Base-by-base conservation (phyloP, 1,140 invertebrate genomes). In the Apocrypta bakeri region DNA sequence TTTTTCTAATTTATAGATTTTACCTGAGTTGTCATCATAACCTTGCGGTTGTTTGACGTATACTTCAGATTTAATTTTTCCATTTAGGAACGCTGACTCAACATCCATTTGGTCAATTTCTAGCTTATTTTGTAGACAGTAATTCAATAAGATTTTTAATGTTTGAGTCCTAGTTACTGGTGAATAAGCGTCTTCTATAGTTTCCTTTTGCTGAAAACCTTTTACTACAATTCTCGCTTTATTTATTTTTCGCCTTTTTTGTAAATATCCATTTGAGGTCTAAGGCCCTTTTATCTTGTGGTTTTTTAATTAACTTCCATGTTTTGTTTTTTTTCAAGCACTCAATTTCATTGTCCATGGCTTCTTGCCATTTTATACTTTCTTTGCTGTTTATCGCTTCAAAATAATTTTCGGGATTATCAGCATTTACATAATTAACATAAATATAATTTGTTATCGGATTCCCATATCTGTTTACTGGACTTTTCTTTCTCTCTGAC, bases 171-270 rank as follows among this genome's bases (percentile, higher is more conserved):
- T 81, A 6, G 73, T 84, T 24, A 85, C 84, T 48, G 83, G 84
- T 14, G 85, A 84, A 74, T 86, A 88, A 27, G 84, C 81, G 61
- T 87, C 73, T 12, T 86, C 71, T 14, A 81, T 42, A 12, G 64
- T 63, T 42, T 86, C 24, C 21, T 74, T 84, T 75, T 85, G 83
- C 79, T 84, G 84, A 71, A 73, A 88, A 17, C 86, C 85, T 71
- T 42, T 75, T 3, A 74, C 85, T 8, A 87, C 86, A 1, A 86
- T n/a, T 71, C 86, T 80, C 25, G 85, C 86, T 74, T 88, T 88
- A 83, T 21, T 17, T 83, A 29, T 83, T 71, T 37, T 86, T 78
- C n/a, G 77, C 12, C 80, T 86, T 87, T 29, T 82, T 83, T 27
- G 48, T 84, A 61, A 83, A 84, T 9, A 88, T 77, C 83, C 83